Base-by-base conservation (phyloP, 2,113 vertebrate species). In the Tragelaphus buxtoni region DNA sequence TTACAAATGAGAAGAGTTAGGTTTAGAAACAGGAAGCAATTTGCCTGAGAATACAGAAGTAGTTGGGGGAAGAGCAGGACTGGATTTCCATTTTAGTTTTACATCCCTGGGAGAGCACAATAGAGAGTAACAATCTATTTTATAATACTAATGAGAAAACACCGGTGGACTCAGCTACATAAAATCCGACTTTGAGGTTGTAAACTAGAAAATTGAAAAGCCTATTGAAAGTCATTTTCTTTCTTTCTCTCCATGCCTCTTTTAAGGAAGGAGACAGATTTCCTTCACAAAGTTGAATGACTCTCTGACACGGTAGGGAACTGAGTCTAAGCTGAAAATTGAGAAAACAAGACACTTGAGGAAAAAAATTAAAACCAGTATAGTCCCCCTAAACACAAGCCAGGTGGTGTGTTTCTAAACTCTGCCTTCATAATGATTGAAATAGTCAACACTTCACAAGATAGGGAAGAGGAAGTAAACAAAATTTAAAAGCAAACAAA, bases 1-100 rank as follows among this genome's bases (percentile, higher is more conserved):
- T 88, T 95, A 85, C 55, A 96, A 87, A 97, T 47, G 65, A 87
- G 53, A 11, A 69, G 20, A 93, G 47, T 72, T 63, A n/a, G 49
- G 20, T 69, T 96, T 8, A 83, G 88, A 77, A 65, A 96, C 30
- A 51, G 49, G 83, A 93, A 86, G 79, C 13, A 39, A 81, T 92
- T 80, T 87, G 18, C 60, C 69, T 26, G 53, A 92, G 87, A 83
- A 86, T 69, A 65, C 28, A 95, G 26, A 94, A 79, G 45, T 79
- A 72, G 56, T 72, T 85, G 39, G 17, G 28, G 24, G 56, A 69
- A 91, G 49, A 88, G 17, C 7, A n/a, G 51, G 42, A 82, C 90
- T 97, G 28, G 55, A 95, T 90, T 88, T 35, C n/a, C 55, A 26
- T 28, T 93, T 85, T 49, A 49, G 22, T 61, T 87, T 87, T 51